Conservation (phyloP, 1,140 invertebrate species). For the Tenebrio molitor region DNA sequence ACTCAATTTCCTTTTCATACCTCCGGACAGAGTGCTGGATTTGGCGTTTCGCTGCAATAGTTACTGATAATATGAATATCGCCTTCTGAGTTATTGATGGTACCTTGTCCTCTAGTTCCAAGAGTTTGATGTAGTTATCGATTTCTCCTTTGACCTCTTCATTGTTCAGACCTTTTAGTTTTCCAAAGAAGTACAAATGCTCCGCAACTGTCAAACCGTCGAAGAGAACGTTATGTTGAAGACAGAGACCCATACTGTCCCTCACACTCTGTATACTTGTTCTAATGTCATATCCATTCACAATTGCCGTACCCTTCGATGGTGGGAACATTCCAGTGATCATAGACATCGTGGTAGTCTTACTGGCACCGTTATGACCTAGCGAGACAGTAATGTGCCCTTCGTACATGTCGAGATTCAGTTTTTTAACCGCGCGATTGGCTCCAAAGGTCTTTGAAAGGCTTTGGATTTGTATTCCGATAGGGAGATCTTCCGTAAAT, state of each 20-base stretch:
- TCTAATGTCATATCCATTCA: constrained; percentile 77
- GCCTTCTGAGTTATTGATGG: constrained; percentile 57
- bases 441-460: constrained; percentile 73
- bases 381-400: constrained; percentile 78
- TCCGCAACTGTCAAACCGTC: constrained; percentile 89
- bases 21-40: constrained; percentile 79
- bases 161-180: constrained; percentile 78
- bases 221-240: constrained; percentile 95
- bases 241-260: constrained; percentile 85
- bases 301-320: constrained; percentile 75
- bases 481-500: constrained; percentile 54
- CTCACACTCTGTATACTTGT: constrained; percentile 72
- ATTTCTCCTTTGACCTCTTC: constrained; percentile 69
- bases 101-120: constrained; percentile 73
- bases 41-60: constrained; percentile 64
- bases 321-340: constrained; percentile 78
- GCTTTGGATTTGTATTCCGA: constrained; percentile 75
- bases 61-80: neutral
- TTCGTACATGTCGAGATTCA: constrained; percentile 77
- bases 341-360: constrained; percentile 84
- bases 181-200: constrained; percentile 88
- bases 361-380: constrained; percentile 80
- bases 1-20: constrained; percentile 86
- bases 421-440: constrained; percentile 68
- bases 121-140: constrained; percentile 75